phyloP scores from a whole-genome alignment of 2,888 invertebrate species.

The Tachina grossa region DNA sequence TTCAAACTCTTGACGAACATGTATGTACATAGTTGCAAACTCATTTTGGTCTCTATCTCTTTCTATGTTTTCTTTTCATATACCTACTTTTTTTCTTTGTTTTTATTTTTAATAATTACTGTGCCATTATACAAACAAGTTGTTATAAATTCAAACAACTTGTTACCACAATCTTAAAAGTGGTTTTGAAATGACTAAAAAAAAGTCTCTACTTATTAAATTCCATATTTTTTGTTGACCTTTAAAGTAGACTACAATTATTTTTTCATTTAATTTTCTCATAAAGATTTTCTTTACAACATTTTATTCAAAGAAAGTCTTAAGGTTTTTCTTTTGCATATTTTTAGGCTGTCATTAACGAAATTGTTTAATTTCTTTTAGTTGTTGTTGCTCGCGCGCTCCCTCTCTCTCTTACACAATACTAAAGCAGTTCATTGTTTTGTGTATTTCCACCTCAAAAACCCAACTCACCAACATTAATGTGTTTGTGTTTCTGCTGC shows the following conservation, averaged over 20 bases:
- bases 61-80: slow-evolving; percentile 57
- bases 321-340: slow-evolving; percentile 59
- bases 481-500: slow-evolving; percentile 17
- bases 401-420: slow-evolving; percentile 8
- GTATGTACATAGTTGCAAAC: not conserved
- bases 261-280: slow-evolving; percentile 39
- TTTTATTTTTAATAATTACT: slow-evolving; percentile 35
- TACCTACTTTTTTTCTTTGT: slow-evolving; percentile 68
- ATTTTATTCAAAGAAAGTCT: slow-evolving; percentile 53
- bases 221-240: slow-evolving; percentile 21
- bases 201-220: not conserved
- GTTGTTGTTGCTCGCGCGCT: not conserved
- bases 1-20: not conserved
- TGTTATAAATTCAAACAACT: slow-evolving; percentile 14
- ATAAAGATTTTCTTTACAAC: slow-evolving; percentile 27
- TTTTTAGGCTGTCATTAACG: slow-evolving; percentile 51
- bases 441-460: slow-evolving; percentile 10
- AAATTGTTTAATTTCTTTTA: slow-evolving; percentile 51
- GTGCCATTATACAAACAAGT: slow-evolving; percentile 16
- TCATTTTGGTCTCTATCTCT: not conserved
- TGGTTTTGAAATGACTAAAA: slow-evolving; percentile 1
- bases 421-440: not conserved
- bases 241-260: slow-evolving; percentile 63
- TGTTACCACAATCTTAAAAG: slow-evolving; percentile 43
- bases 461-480: not conserved